phyloP scores from a whole-genome alignment of 2,888 invertebrate genomes.

The Diachrysia chrysitis region DNA sequence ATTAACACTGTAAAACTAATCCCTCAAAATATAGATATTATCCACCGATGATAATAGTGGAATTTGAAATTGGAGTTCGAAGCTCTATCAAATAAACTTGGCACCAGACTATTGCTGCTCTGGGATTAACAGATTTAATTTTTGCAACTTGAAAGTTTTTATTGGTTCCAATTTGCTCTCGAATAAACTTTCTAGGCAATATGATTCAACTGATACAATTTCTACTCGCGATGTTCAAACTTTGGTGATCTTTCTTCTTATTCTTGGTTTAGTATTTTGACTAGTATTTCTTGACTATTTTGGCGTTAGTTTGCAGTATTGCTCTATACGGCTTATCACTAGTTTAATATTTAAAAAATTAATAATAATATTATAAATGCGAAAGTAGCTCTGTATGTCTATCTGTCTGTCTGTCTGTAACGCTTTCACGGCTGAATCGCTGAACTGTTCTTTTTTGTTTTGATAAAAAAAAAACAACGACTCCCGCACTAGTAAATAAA shows the following conservation, averaged over 20 bases:
- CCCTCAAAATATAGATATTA: constrained; percentile 25
- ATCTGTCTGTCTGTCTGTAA: no score
- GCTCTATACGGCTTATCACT: no score
- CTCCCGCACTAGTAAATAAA: no score
- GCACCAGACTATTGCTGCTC: constrained; percentile 21
- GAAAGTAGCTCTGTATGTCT: no score
- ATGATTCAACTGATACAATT: constrained; percentile 37
- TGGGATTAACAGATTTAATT: constrained; percentile 46
- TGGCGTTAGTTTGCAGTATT: no score
- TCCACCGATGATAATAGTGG: neutral
- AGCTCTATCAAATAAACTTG: constrained; percentile 37
- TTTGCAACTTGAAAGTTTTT: constrained; percentile 43
- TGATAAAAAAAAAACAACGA: no score
- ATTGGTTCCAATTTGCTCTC: constrained; percentile 36
- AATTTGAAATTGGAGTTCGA: no score
- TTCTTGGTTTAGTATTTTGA: neutral
- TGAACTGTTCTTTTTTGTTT: no score
- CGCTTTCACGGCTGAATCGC: no score
- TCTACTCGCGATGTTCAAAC: constrained; percentile 11
- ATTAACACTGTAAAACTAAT: neutral
- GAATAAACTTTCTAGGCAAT: constrained; percentile 24
- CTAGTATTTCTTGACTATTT: no score
- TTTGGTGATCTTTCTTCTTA: neutral
- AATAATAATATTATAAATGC: no score
- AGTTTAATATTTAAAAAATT: no score